Percentiles rank a stretch among this genome's conserved stretches.
Evolutionary conservation across 2,888 invertebrate genomes (phyloP).

Genomic region (Drosophila formosana): DNA sequence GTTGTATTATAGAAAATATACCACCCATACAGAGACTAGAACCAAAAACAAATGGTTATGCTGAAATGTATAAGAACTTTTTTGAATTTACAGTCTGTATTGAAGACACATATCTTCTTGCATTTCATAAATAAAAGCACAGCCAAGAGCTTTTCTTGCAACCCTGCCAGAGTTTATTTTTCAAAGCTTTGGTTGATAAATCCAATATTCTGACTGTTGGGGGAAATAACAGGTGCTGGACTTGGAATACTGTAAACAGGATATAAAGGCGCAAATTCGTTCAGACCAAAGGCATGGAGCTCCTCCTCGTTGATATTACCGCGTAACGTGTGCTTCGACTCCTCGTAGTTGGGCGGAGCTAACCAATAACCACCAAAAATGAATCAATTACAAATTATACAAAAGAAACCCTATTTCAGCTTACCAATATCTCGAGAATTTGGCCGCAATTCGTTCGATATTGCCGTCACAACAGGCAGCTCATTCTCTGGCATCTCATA

Average conservation of each 20-base stretch:
- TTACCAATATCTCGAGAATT: conserved; percentile 46
- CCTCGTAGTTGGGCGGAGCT: conserved; percentile 83
- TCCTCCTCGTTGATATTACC: conserved; percentile 80
- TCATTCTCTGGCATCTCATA: conserved; percentile 56
- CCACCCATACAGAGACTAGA: not conserved
- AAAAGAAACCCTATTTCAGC: not conserved
- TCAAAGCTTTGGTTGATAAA: conserved; percentile 66
- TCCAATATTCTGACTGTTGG: conserved; percentile 46
- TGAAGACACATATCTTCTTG: conserved; percentile 21
- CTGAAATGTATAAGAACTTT: not conserved
- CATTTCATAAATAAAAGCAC: not conserved
- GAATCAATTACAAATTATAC: no score
- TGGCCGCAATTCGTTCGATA: conserved; percentile 36
- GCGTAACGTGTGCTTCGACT: conserved; percentile 78
- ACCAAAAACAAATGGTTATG: no score
- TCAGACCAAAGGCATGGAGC: conserved; percentile 70
- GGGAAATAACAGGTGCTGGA: conserved; percentile 47
- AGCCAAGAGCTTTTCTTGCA: conserved; percentile 1
- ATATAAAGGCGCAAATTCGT: conserved; percentile 83
- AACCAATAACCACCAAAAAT: not conserved
- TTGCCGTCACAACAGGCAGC: conserved; percentile 57
- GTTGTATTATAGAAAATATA: not conserved
- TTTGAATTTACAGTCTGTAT: not conserved
- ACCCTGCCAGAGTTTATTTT: conserved; percentile 40
- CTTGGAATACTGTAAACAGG: conserved; percentile 81